Conservation (phyloP, 2,888 invertebrate genomes). For the Scrobipalpa atriplicella region DNA sequence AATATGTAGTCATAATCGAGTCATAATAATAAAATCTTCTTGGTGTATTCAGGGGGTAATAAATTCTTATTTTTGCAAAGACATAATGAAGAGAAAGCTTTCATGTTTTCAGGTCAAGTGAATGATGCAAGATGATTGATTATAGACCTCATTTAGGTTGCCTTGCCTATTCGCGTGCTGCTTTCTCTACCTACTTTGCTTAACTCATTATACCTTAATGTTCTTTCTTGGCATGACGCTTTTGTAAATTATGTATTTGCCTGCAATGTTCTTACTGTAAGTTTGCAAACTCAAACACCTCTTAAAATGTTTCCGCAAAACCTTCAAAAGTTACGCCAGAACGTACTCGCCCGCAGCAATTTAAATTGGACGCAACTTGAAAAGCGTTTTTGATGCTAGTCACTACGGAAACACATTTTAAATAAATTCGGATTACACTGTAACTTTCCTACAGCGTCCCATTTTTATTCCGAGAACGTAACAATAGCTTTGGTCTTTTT, state of each 20-base stretch:
- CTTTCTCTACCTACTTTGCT: no score
- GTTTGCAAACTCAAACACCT: background rate
- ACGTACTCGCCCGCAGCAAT: background rate
- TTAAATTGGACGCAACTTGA: background rate
- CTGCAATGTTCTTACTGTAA: background rate
- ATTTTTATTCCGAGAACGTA: constrained; percentile 1
- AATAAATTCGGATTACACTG: background rate
- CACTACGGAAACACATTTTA: background rate
- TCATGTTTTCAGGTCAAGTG: background rate
- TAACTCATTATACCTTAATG: background rate
- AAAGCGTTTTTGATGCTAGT: background rate
- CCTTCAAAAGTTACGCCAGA: background rate
- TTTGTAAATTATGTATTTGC: background rate
- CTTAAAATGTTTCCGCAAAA: background rate
- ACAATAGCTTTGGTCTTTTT: background rate
- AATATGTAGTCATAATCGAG: no score
- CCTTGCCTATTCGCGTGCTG: constrained; percentile 7
- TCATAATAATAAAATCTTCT: background rate
- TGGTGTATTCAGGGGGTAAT: background rate
- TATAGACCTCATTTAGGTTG: constrained; percentile 23
- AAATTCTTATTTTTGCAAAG: background rate
- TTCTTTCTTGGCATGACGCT: background rate
- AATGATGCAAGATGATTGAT: constrained; percentile 17
- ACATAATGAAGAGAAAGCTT: background rate
- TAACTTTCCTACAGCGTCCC: background rate